Conservation (phyloP, 2,888 invertebrate species). For the Linnaemya vulpina region DNA sequence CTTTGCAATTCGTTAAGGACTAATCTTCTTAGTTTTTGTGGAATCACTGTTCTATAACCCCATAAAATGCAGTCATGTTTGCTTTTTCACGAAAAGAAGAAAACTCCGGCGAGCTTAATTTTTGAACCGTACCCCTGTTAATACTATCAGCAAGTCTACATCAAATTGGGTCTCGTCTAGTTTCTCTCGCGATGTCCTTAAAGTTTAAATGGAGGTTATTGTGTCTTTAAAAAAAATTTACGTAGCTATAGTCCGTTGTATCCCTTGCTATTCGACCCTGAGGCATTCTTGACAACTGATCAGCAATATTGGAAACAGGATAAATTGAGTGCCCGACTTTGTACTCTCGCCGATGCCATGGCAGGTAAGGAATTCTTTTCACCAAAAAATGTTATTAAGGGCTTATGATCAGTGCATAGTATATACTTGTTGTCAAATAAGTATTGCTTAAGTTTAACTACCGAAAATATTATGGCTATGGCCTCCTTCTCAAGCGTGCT, state of each 20-base stretch:
- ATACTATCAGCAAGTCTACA: slow-evolving; percentile 2
- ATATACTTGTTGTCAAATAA: slow-evolving; percentile 60
- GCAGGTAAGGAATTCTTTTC: slow-evolving; percentile 32
- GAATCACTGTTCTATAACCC: slow-evolving; percentile 23
- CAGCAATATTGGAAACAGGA: slow-evolving; percentile 11
- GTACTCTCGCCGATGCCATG: slow-evolving; percentile 5
- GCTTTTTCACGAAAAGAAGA: slow-evolving; percentile 16
- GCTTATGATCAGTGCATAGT: slow-evolving; percentile 61
- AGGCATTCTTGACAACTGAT: slow-evolving; percentile 8
- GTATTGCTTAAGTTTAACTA: slow-evolving; percentile 67
- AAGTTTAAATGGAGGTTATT: slow-evolving; percentile 20
- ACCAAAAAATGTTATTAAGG: slow-evolving; percentile 55
- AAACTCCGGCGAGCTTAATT: slow-evolving; percentile 8
- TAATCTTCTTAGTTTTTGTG: slow-evolving; percentile 4
- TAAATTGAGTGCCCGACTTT: background rate
- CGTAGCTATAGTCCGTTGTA: slow-evolving; percentile 1
- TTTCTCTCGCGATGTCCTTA: slow-evolving; percentile 7
- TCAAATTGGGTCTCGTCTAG: slow-evolving; percentile 13
- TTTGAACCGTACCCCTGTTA: slow-evolving; percentile 7
- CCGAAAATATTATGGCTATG: slow-evolving; percentile 53
- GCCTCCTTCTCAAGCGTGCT: slow-evolving; percentile 56
- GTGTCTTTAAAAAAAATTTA: slow-evolving; percentile 8
- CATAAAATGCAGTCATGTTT: slow-evolving; percentile 32
- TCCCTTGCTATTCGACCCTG: background rate
- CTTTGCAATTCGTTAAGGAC: slow-evolving; percentile 8